Evolutionary conservation across 2,888 invertebrate genomes (phyloP).

Genomic region (Dicycla oo): DNA sequence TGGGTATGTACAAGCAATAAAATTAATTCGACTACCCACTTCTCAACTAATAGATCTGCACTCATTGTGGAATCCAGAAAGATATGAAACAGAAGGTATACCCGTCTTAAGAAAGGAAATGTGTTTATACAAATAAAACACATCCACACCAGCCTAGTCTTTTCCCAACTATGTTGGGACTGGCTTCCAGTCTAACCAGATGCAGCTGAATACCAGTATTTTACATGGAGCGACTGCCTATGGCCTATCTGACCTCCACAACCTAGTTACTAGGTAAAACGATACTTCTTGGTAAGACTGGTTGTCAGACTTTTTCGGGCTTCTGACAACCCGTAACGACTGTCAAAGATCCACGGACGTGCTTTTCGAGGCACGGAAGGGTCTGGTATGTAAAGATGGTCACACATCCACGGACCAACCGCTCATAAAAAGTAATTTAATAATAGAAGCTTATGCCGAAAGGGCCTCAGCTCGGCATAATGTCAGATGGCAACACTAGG

Average conservation of each 20-base stretch:
- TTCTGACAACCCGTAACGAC: neutral
- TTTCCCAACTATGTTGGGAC: too few relatives aligned
- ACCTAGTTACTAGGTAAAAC: too few relatives aligned
- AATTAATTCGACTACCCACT: conserved; percentile 62
- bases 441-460: neutral
- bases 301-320: too few relatives aligned
- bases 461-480: neutral
- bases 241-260: too few relatives aligned
- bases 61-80: conserved; percentile 24
- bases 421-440: too few relatives aligned
- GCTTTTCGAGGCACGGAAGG: too few relatives aligned
- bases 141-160: too few relatives aligned
- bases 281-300: too few relatives aligned
- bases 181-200: too few relatives aligned
- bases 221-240: too few relatives aligned
- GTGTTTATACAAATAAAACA: neutral
- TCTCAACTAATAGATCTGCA: conserved; percentile 44
- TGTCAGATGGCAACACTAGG: neutral
- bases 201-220: too few relatives aligned
- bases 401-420: neutral
- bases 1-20: conserved; percentile 54
- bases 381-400: too few relatives aligned
- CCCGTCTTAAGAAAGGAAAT: neutral
- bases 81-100: conserved; percentile 13
- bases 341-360: neutral